These are phyloP conservation scores for Pseudolaguvia tuberculata DNA, from an alignment of 2,113 vertebrate genomes.

Conservation along the genomic window DNA sequence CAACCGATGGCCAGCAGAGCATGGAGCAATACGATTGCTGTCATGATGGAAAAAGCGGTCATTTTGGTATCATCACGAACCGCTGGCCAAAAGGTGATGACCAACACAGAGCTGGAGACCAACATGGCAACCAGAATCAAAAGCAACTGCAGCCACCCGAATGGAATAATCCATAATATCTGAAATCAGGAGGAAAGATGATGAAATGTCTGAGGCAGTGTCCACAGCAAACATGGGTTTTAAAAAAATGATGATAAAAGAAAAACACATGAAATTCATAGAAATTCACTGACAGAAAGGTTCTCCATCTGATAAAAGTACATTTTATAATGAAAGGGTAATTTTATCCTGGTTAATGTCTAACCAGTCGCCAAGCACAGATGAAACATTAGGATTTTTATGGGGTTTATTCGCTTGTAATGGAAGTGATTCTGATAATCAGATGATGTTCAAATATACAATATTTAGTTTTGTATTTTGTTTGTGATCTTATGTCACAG, in stretches of 20 bases:
- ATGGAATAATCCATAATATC: constrained; percentile 78
- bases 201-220: neutral
- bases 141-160: constrained; percentile 73
- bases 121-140: constrained; percentile 69
- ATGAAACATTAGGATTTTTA: too few species aligned
- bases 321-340: too few species aligned
- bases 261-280: neutral
- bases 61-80: constrained; percentile 71
- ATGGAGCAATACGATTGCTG: constrained; percentile 69
- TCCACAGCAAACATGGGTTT: neutral
- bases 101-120: constrained; percentile 73
- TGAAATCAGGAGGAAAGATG: constrained; percentile 36
- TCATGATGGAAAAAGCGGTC: constrained; percentile 61
- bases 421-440: too few species aligned
- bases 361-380: too few species aligned
- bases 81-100: constrained; percentile 77
- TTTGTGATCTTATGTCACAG: too few species aligned
- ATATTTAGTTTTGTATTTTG: too few species aligned
- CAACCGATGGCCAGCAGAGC: constrained; percentile 76
- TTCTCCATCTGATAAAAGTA: neutral
- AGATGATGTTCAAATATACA: too few species aligned
- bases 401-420: too few species aligned
- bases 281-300: neutral
- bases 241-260: too few species aligned
- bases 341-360: too few species aligned